Evolutionary conservation across 2,888 invertebrate species (phyloP).

Genomic region (Clistopyga incitator): DNA sequence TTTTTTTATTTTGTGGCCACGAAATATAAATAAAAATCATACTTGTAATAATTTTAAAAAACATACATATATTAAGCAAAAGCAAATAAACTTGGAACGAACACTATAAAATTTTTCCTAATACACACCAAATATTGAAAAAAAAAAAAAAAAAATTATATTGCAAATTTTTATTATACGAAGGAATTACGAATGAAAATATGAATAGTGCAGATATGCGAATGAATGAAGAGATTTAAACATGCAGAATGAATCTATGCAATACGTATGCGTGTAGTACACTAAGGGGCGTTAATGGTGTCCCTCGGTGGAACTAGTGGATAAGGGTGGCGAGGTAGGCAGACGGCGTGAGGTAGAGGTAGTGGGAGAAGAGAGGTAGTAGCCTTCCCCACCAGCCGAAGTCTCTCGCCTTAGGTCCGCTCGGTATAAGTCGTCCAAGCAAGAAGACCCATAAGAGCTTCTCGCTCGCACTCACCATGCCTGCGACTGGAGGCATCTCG

Average conservation of each 20-base stretch:
- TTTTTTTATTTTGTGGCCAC: too few relatives aligned
- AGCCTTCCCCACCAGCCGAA: too few relatives aligned
- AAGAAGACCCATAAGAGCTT: too few relatives aligned
- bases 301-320: too few relatives aligned
- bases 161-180: neutral
- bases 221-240: conserved; percentile 36
- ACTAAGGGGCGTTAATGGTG: too few relatives aligned
- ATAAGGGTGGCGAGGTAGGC: too few relatives aligned
- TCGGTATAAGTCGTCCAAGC: too few relatives aligned
- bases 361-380: too few relatives aligned
- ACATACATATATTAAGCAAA: neutral
- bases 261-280: conserved; percentile 20
- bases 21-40: neutral
- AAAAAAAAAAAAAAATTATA: neutral
- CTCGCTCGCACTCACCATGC: too few relatives aligned
- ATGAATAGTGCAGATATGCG: neutral
- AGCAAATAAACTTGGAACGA: neutral
- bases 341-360: too few relatives aligned
- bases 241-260: conserved; percentile 48
- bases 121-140: neutral
- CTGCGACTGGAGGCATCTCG: too few relatives aligned
- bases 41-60: neutral
- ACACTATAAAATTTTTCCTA: neutral
- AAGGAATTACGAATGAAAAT: conserved; percentile 2
- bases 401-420: too few relatives aligned